Percentiles rank a stretch among this genome's conserved stretches.
Conservation (phyloP, 2,888 invertebrate species). For the Maniola hyperantus region DNA sequence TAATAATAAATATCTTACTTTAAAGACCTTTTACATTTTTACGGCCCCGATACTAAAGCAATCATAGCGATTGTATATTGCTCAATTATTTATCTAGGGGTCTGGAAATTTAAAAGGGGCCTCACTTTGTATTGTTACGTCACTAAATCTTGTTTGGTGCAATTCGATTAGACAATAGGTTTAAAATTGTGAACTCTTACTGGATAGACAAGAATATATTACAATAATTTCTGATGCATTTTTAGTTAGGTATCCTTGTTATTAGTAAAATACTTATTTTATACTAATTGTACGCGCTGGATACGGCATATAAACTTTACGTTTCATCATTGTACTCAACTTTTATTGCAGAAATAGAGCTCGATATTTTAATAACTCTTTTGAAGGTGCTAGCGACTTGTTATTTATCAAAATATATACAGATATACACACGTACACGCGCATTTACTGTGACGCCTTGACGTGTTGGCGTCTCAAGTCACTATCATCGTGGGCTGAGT, state of each 20-base stretch:
- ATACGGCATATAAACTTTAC: too few species aligned
- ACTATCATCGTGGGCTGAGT: too few species aligned
- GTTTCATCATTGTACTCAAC: too few species aligned
- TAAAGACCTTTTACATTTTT: background rate
- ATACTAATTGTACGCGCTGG: too few species aligned
- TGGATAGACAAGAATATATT: constrained; percentile 4
- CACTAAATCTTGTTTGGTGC: constrained; percentile 11
- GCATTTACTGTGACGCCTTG: too few species aligned
- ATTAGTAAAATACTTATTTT: background rate
- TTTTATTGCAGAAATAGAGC: too few species aligned
- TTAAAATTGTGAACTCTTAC: constrained; percentile 5
- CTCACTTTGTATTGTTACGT: background rate
- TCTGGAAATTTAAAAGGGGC: constrained; percentile 1
- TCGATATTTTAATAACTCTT: too few species aligned
- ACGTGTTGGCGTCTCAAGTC: too few species aligned
- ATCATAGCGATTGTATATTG: constrained; percentile 1
- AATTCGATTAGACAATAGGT: constrained; percentile 32
- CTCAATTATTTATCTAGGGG: constrained; percentile 2
- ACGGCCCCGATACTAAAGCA: background rate
- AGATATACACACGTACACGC: too few species aligned
- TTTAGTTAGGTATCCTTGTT: background rate
- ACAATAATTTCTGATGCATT: background rate
- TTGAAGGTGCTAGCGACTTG: too few species aligned
- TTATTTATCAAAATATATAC: too few species aligned
- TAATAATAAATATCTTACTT: background rate